These are phyloP conservation scores for Adela reaumurella DNA, from an alignment of 2,888 invertebrate genomes.

Conservation along the genomic window DNA sequence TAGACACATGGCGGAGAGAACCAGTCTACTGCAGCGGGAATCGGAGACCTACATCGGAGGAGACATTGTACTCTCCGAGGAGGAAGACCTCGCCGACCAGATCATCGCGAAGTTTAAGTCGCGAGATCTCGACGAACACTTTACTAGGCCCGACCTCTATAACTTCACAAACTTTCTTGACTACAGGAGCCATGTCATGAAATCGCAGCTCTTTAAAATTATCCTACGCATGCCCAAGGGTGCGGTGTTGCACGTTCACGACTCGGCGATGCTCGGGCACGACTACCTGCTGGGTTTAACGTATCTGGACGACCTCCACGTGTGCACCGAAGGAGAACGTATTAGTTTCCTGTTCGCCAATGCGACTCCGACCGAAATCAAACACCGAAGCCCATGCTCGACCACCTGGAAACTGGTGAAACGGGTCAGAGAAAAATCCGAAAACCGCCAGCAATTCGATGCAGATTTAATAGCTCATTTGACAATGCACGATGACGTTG, in stretches of 20 bases:
- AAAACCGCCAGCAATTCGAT: conserved; percentile 47
- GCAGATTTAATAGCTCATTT: conserved; percentile 46
- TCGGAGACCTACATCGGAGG: too few relatives aligned
- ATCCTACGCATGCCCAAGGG: conserved; percentile 73
- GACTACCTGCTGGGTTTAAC: conserved; percentile 61
- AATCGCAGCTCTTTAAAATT: conserved; percentile 63
- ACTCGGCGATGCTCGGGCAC: conserved; percentile 58
- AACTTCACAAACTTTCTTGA: conserved; percentile 63
- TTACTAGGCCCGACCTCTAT: too few relatives aligned
- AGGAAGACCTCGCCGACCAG: too few relatives aligned
- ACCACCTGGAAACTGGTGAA: conserved; percentile 46
- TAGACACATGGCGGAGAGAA: too few relatives aligned
- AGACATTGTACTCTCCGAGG: too few relatives aligned
- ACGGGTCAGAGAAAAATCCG: conserved; percentile 37
- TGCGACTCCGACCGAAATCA: too few relatives aligned
- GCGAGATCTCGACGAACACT: too few relatives aligned
- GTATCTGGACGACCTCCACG: conserved; percentile 59
- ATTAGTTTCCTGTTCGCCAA: conserved; percentile 36
- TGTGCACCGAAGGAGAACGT: conserved; percentile 30
- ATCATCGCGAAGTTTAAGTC: too few relatives aligned
- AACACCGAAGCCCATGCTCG: too few relatives aligned
- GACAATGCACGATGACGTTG: conserved; percentile 46
- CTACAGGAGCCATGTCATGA: conserved; percentile 55
- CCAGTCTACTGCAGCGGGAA: too few relatives aligned
- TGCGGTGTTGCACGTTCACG: conserved; percentile 66